Evolutionary conservation across 2,888 invertebrate species (phyloP).

Genomic region (Epiblema foenella): DNA sequence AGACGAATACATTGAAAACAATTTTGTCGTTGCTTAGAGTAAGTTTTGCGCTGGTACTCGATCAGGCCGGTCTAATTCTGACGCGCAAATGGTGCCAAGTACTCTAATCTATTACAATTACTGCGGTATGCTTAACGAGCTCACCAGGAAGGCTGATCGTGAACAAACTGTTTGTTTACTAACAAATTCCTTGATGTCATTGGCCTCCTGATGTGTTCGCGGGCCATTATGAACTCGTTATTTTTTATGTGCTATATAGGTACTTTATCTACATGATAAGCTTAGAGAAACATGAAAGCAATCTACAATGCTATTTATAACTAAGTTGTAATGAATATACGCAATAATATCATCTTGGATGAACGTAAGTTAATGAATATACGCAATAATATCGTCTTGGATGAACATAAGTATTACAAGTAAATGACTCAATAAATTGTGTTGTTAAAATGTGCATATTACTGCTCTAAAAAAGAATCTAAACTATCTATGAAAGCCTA

Average conservation of each 20-base stretch:
- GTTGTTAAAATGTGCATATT: background rate
- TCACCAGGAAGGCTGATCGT: conserved; percentile 6
- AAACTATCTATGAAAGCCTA: background rate
- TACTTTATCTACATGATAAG: conserved; percentile 11
- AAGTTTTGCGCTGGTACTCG: no score
- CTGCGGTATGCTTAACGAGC: background rate
- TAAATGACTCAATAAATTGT: background rate
- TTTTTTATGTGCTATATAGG: background rate
- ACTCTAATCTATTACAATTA: background rate
- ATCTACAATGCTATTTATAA: background rate
- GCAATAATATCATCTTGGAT: background rate
- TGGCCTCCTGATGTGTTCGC: conserved; percentile 1
- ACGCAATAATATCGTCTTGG: background rate
- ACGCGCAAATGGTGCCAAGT: background rate
- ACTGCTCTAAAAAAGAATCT: background rate
- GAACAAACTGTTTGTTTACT: conserved; percentile 10
- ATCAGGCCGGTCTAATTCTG: background rate
- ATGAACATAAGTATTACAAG: no score
- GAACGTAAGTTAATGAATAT: background rate
- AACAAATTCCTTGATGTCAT: conserved; percentile 12
- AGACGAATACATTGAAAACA: background rate
- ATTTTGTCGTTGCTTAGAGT: no score
- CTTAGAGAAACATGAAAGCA: conserved; percentile 14
- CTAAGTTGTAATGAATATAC: background rate
- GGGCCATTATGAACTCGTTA: background rate